Conservation (phyloP, 2,113 vertebrate genomes). For the Zonotrichia leucophrys region DNA sequence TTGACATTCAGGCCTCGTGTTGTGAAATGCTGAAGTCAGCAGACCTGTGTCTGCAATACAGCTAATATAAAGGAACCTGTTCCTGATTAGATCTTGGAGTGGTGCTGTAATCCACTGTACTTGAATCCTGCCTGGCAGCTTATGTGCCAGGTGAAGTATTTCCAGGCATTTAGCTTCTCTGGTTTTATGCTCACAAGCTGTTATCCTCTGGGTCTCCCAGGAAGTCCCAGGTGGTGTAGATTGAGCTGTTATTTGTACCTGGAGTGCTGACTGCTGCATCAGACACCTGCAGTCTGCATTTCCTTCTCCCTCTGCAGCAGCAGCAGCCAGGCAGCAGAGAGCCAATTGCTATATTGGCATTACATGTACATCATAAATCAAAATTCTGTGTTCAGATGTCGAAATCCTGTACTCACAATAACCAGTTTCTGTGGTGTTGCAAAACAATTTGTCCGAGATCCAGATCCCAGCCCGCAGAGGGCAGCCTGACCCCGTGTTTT, state of each 20-base stretch:
- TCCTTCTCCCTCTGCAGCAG: not conserved
- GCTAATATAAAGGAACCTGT: not conserved
- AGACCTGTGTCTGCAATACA: not conserved
- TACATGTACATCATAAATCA: not conserved
- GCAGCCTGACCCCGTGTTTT: conserved; percentile 10
- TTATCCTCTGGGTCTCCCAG: not conserved
- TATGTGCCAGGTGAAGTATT: not conserved
- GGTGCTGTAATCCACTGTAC: not conserved
- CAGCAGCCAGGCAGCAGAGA: not conserved
- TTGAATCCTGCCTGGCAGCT: not conserved
- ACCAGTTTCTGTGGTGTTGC: not conserved
- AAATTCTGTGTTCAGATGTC: not conserved
- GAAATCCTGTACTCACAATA: not conserved
- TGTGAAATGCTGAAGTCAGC: conserved; percentile 41
- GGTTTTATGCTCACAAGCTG: not conserved
- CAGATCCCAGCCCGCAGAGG: conserved; percentile 39
- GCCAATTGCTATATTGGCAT: not conserved
- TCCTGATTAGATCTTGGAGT: not conserved
- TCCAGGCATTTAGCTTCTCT: not conserved
- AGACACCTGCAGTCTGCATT: not conserved
- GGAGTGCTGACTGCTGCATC: not conserved
- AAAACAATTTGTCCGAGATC: not conserved
- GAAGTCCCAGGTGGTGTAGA: not conserved
- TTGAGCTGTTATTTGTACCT: not conserved
- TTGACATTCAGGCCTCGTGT: not conserved